phyloP scores from a whole-genome alignment of 2,113 vertebrate genomes.

The Prietella phreatophila region DNA sequence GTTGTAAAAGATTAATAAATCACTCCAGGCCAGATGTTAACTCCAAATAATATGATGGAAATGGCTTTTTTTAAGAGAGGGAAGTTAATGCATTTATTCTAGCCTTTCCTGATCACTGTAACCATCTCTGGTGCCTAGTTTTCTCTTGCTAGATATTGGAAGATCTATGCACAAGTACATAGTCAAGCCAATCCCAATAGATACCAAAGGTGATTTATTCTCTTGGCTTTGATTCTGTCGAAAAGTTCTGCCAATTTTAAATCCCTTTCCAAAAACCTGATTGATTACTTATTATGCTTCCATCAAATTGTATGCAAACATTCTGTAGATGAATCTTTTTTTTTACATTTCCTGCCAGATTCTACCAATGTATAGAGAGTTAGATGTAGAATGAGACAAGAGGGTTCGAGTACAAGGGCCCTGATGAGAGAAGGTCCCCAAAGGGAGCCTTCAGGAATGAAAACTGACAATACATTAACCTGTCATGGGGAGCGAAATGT shows the following conservation, averaged over 20 bases:
- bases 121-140: neutral
- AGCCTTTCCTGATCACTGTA: neutral
- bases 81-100: neutral
- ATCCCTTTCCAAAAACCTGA: neutral
- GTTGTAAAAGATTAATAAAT: neutral
- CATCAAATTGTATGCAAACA: neutral
- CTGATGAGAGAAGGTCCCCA: neutral
- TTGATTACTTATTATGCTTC: neutral
- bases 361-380: neutral
- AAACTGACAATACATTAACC: neutral
- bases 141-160: neutral
- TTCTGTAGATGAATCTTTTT: neutral
- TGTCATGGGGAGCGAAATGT: neutral
- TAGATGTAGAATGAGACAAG: neutral
- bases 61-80: neutral
- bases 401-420: neutral
- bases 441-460: constrained; percentile 4
- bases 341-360: neutral
- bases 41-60: neutral
- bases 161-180: neutral
- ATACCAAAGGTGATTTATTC: neutral
- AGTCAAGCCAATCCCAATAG: neutral
- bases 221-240: neutral
- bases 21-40: neutral
- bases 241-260: neutral